Evolutionary conservation across 2,113 vertebrate genomes (phyloP).

Genomic region (Corythaeola cristata): DNA sequence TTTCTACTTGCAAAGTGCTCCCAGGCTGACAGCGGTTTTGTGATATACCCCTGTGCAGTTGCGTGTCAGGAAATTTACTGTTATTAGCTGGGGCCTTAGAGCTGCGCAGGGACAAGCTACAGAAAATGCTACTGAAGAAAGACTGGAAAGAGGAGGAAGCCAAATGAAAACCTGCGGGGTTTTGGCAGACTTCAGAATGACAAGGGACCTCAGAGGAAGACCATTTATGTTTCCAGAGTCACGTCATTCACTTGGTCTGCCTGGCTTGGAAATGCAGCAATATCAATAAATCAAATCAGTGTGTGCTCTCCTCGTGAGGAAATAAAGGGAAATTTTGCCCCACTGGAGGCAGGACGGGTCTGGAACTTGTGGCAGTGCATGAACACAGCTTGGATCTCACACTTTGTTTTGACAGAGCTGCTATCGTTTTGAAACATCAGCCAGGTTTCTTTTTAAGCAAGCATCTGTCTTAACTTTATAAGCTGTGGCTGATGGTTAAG

Average conservation of each 20-base stretch:
- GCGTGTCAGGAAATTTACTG: background rate
- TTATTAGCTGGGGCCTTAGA: background rate
- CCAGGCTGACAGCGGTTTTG: background rate
- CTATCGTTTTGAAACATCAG: background rate
- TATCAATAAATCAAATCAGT: background rate
- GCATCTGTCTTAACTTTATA: background rate
- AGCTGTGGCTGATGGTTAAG: background rate
- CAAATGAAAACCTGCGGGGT: background rate
- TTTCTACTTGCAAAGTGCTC: background rate
- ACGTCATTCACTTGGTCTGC: background rate
- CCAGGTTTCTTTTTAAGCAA: background rate
- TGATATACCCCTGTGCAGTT: background rate
- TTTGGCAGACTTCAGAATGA: background rate
- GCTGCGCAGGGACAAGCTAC: background rate
- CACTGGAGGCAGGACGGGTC: background rate
- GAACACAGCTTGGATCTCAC: background rate
- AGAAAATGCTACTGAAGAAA: background rate
- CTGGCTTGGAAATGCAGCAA: background rate
- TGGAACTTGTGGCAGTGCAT: background rate
- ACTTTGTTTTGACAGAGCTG: background rate
- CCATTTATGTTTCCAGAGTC: background rate
- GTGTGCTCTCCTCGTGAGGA: background rate
- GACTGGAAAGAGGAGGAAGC: background rate
- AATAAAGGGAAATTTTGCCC: background rate
- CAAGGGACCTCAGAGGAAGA: background rate